Evolutionary conservation across 2,888 invertebrate species (phyloP).

Genomic region (Dichetophora obliterata): DNA sequence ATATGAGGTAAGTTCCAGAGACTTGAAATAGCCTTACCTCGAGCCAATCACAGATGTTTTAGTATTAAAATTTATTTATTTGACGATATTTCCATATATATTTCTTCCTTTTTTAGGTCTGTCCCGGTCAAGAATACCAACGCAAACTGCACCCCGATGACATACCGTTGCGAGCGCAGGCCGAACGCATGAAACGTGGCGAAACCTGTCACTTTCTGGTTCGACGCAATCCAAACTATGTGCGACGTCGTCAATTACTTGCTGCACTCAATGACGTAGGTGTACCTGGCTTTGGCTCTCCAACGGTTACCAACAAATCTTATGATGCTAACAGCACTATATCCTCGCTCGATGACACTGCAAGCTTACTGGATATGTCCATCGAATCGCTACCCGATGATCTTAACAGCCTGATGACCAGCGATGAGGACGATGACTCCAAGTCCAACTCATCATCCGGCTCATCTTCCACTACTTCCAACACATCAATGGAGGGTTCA

Average conservation of each 20-base stretch:
- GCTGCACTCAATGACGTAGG: constrained; percentile 60
- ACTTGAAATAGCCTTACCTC: background rate
- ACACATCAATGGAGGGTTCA: constrained; percentile 39
- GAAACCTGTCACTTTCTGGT: constrained; percentile 84
- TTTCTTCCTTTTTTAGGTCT: constrained; percentile 71
- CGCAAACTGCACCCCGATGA: constrained; percentile 90
- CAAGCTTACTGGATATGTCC: constrained; percentile 63
- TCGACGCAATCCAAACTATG: constrained; percentile 83
- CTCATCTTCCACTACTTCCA: constrained; percentile 61
- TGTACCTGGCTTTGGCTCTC: background rate
- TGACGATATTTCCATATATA: background rate
- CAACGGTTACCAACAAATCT: constrained; percentile 46
- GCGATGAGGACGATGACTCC: constrained; percentile 58
- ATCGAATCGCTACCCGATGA: constrained; percentile 64
- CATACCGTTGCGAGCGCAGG: constrained; percentile 83
- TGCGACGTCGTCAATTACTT: constrained; percentile 70
- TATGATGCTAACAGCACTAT: constrained; percentile 50
- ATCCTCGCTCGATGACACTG: constrained; percentile 54
- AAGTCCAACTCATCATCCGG: constrained; percentile 57
- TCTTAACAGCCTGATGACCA: constrained; percentile 54
- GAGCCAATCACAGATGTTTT: too few species aligned
- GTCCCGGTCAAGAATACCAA: constrained; percentile 86
- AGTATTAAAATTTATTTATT: background rate
- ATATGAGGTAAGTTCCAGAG: constrained; percentile 79
- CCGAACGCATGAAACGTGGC: constrained; percentile 78